Evolutionary conservation across 1,140 invertebrate genomes (phyloP), one percentile per base, ranked within the genome.

Genomic region (Bombus terrestris): DNA sequence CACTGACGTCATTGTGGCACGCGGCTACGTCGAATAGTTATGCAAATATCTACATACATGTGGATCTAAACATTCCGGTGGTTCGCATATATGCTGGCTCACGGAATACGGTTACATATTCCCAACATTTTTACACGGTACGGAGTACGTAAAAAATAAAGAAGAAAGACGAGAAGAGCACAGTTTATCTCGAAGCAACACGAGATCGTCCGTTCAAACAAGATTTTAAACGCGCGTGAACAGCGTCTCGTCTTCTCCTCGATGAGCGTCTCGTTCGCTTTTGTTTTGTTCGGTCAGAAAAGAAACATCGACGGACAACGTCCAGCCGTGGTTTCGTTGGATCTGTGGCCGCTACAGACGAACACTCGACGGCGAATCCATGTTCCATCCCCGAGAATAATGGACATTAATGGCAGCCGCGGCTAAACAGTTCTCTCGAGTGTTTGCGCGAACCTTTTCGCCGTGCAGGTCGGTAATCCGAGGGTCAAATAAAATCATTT

Each of bases 401-500:
- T 89, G 87, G 83, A 82, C 83, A 82, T 88, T 89, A 88, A 88
- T 86, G 83, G 78, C 37, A 35, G 53, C 57, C 74, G 32, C 78
- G 71, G 78, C 87, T 82, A 88, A 89, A 88, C 88, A 86, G 83
- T 79, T 28, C 74, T 59, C 69, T 77, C 79, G 39, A 85, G 85
- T 87, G 89, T 90, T 90, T 89, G 86, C 88, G 86, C 91, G 87
- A 78, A 85, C 68, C 87, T 83, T 89, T 83, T 88, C 89, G 90
- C 91, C 89, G 83, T 87, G 84, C 59, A 28, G 84, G 88, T n/a
- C 18, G 53, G 77, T 92, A 92, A 94, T 92, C 92, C 91, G 72
- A 78, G 90, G 88, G 88, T 92, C 92, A 89, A 94, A 93, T 94
- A 93, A 94, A 94, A 94, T 93, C 92, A 90, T 94, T 93, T 94